A percentile compares a stretch with the other conserved stretches of the same genome.
These are phyloP conservation scores for Cichlasoma orientale DNA, from an alignment of 2,797 vertebrate genomes.

Conservation along the genomic window DNA sequence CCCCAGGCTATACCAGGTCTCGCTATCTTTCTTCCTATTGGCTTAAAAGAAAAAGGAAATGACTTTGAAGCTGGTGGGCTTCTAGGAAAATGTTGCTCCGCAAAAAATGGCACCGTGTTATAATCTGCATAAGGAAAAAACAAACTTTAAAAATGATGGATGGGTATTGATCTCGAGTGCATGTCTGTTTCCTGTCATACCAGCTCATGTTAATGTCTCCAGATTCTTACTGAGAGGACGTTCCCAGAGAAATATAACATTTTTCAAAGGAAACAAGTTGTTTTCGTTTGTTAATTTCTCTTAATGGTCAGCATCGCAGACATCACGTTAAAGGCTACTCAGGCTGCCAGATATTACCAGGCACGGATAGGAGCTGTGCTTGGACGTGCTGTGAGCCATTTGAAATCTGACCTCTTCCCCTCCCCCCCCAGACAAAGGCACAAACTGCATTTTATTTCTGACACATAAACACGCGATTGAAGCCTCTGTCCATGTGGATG, in stretches of 20 bases:
- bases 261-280: background rate
- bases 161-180: slow-evolving; percentile 15
- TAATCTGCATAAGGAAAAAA: background rate
- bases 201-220: background rate
- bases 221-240: background rate
- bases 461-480: fast-evolving
- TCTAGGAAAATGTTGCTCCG: background rate
- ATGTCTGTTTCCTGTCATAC: background rate
- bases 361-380: background rate
- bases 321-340: background rate
- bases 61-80: slow-evolving; percentile 29
- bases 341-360: background rate
- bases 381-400: background rate
- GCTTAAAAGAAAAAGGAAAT: slow-evolving; percentile 20
- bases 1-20: background rate
- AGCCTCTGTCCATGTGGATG: background rate
- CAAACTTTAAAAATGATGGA: background rate
- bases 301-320: background rate
- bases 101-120: background rate
- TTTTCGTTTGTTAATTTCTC: background rate
- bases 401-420: background rate
- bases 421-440: background rate
- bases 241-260: background rate
- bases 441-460: background rate
- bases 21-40: background rate